Base-by-base conservation (phyloP, 2,113 vertebrate species). In the Xenopus borealis region DNA sequence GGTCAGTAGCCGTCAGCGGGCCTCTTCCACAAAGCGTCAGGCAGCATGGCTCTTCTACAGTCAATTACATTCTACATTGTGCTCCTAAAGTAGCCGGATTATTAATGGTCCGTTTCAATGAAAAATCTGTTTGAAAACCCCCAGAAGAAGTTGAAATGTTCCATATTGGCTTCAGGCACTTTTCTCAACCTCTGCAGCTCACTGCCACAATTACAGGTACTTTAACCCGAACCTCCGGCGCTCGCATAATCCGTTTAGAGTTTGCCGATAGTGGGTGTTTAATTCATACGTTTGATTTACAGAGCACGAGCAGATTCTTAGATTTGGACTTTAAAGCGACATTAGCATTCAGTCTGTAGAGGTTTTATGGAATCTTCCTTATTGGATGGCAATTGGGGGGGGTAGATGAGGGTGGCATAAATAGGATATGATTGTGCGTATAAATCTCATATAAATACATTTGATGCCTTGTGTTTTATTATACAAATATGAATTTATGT, bases 71-170 rank as follows among this genome's bases (percentile, higher is more conserved):
- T 59, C 4, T 10, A 23, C 17, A 75, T 67, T 62, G 45, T 52
- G 65, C 61, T 55, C 44, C 18, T 65, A 20, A 30, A 64, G 45
- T 44, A 68, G 53, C 44, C 23, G 14, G 23, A 46, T 66, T 67
- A 67, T 59, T 66, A 74, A 67, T 67, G 72, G 72, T 58, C 18
- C 72, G 40, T 59, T n/a, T 67, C 64, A 18, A 44, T 46, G 63
- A 59, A 67, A 66, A 74, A 20, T 1, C 13, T 19, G 63, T 63
- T 58, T 27, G 33, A 44, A 58, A 55, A 61, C 12, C 58, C 58
- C 58, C 20, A 61, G 58, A 23, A 30, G 18, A 12, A 52, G 19
- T 23, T 46, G 18, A 18, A 46, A 19, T 19, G 50, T 52, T 67
- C 19, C 64, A 30, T 62, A 19, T 23, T 12, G 18, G 65, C 72